A percentile compares a stretch with the other conserved stretches of the same genome.
Conservation (phyloP, 2,113 vertebrate species). For the human region DNA sequence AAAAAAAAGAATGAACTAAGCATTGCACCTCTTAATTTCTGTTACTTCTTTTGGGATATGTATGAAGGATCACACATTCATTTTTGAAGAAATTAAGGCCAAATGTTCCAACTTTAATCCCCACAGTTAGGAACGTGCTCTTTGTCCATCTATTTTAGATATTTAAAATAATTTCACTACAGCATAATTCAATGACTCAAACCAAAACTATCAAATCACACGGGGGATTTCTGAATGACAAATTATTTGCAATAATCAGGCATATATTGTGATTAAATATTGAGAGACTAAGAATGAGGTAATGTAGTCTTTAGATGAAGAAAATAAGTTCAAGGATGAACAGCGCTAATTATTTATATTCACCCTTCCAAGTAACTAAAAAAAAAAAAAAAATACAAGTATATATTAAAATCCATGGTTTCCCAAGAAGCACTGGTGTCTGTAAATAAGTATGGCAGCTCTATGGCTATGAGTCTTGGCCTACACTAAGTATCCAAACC, state of each 20-base stretch:
- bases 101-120: not conserved
- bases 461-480: not conserved
- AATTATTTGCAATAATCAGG: not conserved
- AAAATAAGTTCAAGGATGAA: not conserved
- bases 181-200: not conserved
- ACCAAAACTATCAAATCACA: not conserved
- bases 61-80: not conserved
- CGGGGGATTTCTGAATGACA: not conserved
- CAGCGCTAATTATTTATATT: not conserved
- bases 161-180: not conserved
- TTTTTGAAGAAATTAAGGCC: not conserved
- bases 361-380: not conserved
- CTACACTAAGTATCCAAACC: not conserved
- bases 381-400: not conserved
- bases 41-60: not conserved
- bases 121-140: not conserved
- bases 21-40: not conserved
- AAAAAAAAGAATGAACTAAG: not conserved
- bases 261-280: not conserved
- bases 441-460: not conserved
- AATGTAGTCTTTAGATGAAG: not conserved
- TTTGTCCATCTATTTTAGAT: not conserved
- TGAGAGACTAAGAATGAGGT: not conserved
- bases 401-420: not conserved
- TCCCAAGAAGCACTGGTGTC: not conserved